These are phyloP conservation scores for Tiliacea aurago DNA, from an alignment of 2,888 invertebrate genomes.

Conservation along the genomic window DNA sequence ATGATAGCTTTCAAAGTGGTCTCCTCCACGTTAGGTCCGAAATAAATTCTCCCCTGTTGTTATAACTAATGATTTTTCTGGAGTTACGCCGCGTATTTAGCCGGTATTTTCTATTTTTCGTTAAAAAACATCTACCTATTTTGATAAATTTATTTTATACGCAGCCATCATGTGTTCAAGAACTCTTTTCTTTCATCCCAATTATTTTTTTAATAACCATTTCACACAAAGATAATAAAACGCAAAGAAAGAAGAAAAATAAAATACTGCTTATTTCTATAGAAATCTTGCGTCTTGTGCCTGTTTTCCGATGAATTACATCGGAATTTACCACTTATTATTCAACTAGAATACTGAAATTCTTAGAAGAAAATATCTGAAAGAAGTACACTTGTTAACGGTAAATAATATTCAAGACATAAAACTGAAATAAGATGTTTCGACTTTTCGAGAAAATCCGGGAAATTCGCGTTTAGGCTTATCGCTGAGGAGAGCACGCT, in stretches of 20 bases:
- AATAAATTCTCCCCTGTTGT: background rate
- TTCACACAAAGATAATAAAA: background rate
- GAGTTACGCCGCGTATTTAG: background rate
- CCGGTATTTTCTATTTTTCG: background rate
- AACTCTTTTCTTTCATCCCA: no score
- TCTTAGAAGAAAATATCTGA: background rate
- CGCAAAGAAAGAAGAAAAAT: background rate
- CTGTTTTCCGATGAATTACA: no score
- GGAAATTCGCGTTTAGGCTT: conserved; percentile 21
- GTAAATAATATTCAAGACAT: conserved; percentile 1
- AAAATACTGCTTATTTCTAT: background rate
- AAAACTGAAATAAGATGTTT: conserved; percentile 10
- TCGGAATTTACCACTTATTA: background rate
- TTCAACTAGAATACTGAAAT: background rate
- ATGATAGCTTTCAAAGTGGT: background rate
- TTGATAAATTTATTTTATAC: background rate
- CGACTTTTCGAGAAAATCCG: conserved; percentile 10
- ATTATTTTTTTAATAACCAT: background rate
- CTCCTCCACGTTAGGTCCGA: background rate
- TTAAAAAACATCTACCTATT: background rate
- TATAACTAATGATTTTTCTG: background rate
- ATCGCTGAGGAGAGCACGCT: conserved; percentile 7
- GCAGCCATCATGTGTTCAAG: background rate
- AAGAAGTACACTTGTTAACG: background rate
- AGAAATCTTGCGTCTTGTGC: background rate